phyloP scores from a whole-genome alignment of 2,113 vertebrate genomes.

The Thermophis baileyi region DNA sequence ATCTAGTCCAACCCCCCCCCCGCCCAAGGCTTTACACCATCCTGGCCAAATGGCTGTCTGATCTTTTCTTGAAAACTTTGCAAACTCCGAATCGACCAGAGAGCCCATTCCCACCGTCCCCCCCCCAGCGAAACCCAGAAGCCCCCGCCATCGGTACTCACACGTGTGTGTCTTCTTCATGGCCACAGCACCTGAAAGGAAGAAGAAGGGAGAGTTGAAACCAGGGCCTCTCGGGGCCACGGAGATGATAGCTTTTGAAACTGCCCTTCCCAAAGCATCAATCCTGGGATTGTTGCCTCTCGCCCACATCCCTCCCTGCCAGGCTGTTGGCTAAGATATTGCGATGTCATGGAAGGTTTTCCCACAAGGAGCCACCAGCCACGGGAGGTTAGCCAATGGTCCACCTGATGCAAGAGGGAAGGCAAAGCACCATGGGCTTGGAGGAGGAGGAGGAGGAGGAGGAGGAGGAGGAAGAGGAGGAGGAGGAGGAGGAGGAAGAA shows the following conservation, averaged over 20 bases:
- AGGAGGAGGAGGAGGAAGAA: too few species aligned
- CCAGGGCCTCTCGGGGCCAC: background rate
- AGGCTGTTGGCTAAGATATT: background rate
- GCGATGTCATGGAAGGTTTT: background rate
- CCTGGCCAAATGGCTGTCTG: background rate
- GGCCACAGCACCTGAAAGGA: background rate
- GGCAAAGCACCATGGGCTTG: background rate
- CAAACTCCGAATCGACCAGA: background rate
- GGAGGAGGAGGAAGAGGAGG: too few species aligned
- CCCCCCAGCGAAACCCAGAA: background rate
- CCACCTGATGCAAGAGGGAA: background rate
- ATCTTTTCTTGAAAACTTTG: background rate
- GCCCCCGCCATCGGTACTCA: background rate
- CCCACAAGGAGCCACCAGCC: background rate
- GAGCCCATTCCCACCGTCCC: background rate
- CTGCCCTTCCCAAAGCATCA: background rate
- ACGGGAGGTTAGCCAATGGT: background rate
- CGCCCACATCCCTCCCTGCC: background rate
- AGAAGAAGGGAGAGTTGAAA: background rate
- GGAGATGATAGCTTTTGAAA: background rate
- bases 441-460: background rate
- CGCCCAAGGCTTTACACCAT: too few species aligned
- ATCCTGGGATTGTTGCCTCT: background rate
- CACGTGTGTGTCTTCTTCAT: slow-evolving; percentile 31
- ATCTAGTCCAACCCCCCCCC: background rate